phyloP scores from a whole-genome alignment of 2,113 vertebrate species.

The Mormoops blainvillei region DNA sequence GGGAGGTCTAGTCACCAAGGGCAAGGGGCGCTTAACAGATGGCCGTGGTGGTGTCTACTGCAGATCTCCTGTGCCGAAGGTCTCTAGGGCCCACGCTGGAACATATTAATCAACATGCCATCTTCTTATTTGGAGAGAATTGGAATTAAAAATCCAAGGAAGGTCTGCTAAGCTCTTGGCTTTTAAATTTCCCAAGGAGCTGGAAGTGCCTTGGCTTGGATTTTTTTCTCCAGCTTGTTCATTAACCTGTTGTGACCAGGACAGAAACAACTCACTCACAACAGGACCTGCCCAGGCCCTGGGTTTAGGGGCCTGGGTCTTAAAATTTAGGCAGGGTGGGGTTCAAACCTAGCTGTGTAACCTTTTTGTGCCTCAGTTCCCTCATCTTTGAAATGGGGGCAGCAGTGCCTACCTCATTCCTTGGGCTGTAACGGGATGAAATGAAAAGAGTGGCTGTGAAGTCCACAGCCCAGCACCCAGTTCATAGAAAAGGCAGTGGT shows the following conservation, averaged over 20 bases:
- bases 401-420: slow-evolving; percentile 59
- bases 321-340: background rate
- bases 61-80: background rate
- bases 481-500: background rate
- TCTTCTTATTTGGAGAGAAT: background rate
- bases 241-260: background rate
- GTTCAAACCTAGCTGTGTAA: background rate
- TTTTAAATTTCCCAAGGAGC: background rate
- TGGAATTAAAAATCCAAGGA: background rate
- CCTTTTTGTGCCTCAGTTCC: slow-evolving; percentile 50
- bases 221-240: background rate
- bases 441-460: background rate
- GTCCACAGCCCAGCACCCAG: background rate
- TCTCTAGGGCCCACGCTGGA: background rate
- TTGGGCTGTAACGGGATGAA: background rate
- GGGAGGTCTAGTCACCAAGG: background rate
- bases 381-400: slow-evolving; percentile 49
- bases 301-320: background rate
- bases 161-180: background rate
- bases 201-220: background rate
- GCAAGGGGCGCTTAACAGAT: background rate
- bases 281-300: background rate
- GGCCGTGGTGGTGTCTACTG: accelerated
- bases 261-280: background rate
- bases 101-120: background rate